A percentile compares a stretch with the other conserved stretches of the same genome.
Evolutionary conservation across 2,113 vertebrate genomes (phyloP).

Genomic region (Danio rerio): DNA sequence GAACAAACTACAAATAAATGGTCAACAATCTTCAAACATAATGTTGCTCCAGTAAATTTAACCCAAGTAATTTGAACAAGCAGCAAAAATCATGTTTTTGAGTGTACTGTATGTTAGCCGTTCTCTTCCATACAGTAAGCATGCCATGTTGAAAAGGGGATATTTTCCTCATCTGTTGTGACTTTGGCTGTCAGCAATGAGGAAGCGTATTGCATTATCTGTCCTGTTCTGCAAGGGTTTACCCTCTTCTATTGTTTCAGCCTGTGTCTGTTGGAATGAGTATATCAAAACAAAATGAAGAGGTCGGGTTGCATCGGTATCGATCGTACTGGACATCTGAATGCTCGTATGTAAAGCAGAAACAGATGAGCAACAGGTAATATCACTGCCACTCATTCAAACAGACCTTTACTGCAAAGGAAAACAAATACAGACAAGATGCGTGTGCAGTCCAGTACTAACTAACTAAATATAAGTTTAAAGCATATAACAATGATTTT

Average conservation of each 20-base stretch:
- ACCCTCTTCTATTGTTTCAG: slow-evolving; percentile 46
- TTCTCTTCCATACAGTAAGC: slow-evolving; percentile 56
- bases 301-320: slow-evolving; percentile 2
- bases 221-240: slow-evolving; percentile 44
- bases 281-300: slow-evolving; percentile 3
- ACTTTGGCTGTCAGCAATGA: slow-evolving; percentile 74
- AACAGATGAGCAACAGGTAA: slow-evolving; percentile 43
- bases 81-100: too few species aligned
- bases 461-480: too few species aligned
- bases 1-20: too few species aligned
- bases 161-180: slow-evolving; percentile 72
- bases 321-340: background rate
- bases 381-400: slow-evolving; percentile 7
- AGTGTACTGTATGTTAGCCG: slow-evolving; percentile 60
- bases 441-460: too few species aligned
- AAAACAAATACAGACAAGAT: too few species aligned
- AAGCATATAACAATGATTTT: too few species aligned
- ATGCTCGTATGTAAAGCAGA: slow-evolving; percentile 5
- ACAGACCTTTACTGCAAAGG: too few species aligned
- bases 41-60: too few species aligned
- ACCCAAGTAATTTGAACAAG: too few species aligned
- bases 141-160: slow-evolving; percentile 62
- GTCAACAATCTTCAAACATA: too few species aligned
- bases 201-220: slow-evolving; percentile 48
- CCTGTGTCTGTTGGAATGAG: background rate